Conservation (phyloP, 2,888 invertebrate genomes). For the Crepidodera aurea region DNA sequence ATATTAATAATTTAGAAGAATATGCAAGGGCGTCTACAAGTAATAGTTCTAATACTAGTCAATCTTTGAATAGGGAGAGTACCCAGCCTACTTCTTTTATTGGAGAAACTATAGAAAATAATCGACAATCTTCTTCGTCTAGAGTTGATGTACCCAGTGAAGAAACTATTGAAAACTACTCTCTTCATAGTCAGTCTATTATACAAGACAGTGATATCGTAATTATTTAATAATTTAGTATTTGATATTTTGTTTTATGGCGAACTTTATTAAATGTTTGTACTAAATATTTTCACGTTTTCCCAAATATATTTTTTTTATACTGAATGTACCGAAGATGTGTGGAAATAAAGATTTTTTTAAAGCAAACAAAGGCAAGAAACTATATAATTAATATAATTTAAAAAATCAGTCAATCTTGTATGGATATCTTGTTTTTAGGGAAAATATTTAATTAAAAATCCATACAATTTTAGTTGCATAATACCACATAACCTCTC, state of each 20-base stretch:
- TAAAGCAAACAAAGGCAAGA: too few relatives aligned
- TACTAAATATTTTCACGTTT: too few relatives aligned
- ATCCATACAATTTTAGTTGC: too few relatives aligned
- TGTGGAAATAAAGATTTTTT: too few relatives aligned
- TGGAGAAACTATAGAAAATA: not conserved
- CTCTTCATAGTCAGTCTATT: slow-evolving; percentile 2
- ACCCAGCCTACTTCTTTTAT: not conserved
- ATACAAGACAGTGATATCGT: slow-evolving; percentile 26
- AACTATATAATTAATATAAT: too few relatives aligned
- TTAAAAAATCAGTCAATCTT: too few relatives aligned
- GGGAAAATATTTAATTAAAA: too few relatives aligned
- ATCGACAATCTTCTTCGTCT: not conserved
- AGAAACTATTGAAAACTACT: slow-evolving; percentile 7
- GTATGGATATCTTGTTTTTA: too few relatives aligned
- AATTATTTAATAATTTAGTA: slow-evolving; percentile 17
- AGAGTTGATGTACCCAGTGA: not conserved
- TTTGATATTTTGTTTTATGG: slow-evolving; percentile 8
- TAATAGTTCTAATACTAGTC: not conserved
- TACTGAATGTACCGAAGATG: not conserved
- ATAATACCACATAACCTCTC: too few relatives aligned
- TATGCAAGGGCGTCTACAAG: not conserved
- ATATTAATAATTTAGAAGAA: not conserved
- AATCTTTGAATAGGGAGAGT: not conserved
- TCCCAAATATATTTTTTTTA: not conserved
- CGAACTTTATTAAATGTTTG: not conserved